Base-by-base conservation (phyloP, 2,797 vertebrate genomes). In the Rhinella marina region DNA sequence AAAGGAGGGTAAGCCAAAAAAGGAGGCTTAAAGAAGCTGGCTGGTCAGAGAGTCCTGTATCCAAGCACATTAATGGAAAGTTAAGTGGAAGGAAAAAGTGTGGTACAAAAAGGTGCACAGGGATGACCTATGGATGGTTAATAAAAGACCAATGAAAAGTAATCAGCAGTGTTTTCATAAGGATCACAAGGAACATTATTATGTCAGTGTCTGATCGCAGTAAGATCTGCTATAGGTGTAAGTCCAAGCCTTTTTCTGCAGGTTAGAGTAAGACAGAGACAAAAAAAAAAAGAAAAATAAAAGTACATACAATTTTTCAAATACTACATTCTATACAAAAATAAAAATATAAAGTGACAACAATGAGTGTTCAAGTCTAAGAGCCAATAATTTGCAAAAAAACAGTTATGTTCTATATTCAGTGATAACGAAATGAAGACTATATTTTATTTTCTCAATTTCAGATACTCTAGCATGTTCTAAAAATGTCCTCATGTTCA, bases 91-190 rank as follows among this genome's bases (percentile, higher is more conserved):
- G 41, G 5, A 41, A 5, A 41, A 41, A 41, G 41, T 41, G 41
- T 3, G 3, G 41, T 41, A 0, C 4, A 41, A 41, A 41, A 41
- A 41, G 41, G 41, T 41, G 41, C 5, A 41, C 41, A 41, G 41
- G 41, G 41, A 41, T 41, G 7, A 0, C 41, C 41, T 41, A 41
- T 5, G 41, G 41, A 41, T 41, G 41, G 41, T 41, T 6, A 41
- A 41, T 4, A 41, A 41, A 41, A 41, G 41, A 6, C 5, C 41
- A 41, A 41, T 41, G 25, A 82, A 82, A 41, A 23, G 25, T 75
- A 82, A 82, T 61, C 54, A 54, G 29, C 23, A 62, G 23, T 70
- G 61, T 72, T 70, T 83, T 83, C 66, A 56, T 62, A 56, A 29
- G 41, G 70, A 83, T 29, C 41, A 32, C 41, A 52, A 19, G 32